Base-by-base conservation (phyloP, 2,113 vertebrate genomes). In the Ranitomeya variabilis region DNA sequence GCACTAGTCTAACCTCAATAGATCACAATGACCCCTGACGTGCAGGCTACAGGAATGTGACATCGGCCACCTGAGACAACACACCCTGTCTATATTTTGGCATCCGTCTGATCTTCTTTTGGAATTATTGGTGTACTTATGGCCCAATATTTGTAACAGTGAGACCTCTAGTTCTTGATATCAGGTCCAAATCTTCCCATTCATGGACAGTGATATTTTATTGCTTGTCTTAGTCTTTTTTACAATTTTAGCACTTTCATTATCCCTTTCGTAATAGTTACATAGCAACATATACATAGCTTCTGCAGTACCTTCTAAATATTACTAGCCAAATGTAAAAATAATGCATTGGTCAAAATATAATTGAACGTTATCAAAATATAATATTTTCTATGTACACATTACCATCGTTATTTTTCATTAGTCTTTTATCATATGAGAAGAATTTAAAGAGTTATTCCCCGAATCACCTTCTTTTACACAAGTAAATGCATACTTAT, bases 351-450 rank as follows among this genome's bases (percentile, higher is more conserved):
- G 73, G 73, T 76, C 73, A 52, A 21, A 76, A 51, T 21, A 14
- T 71, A 37, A 37, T 11, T 73, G 37, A 1, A 76, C 19, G 73
- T 52, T 52, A 76, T 21, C 7, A 51, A 76, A 76, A 51, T 76
- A 31, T 14, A 31, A 76, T 51, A 76, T 76, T 76, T 74, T 52
- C 37, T 76, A 76, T 76, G 51, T 76, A 76, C 73, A 76, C 37
- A 51, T 51, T 76, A 8, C 15, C 15, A 45, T 45, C 3, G 6
- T 74, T 7, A 37, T 14, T 73, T 6, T 74, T 16, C 71, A 19
- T 45, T 51, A 45, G 31, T 12, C 15, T 19, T 45, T 14, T 19
- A 18, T 15, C 18, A 19, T 21, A 19, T 11, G 10, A 11, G 31
- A 37, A 51, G 7, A 74, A 74, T 6, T 51, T 19, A 51, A 26